Percentiles rank a stretch among this genome's conserved stretches.
phyloP scores from a whole-genome alignment of 2,113 vertebrate genomes.

The Anolis carolinensis region DNA sequence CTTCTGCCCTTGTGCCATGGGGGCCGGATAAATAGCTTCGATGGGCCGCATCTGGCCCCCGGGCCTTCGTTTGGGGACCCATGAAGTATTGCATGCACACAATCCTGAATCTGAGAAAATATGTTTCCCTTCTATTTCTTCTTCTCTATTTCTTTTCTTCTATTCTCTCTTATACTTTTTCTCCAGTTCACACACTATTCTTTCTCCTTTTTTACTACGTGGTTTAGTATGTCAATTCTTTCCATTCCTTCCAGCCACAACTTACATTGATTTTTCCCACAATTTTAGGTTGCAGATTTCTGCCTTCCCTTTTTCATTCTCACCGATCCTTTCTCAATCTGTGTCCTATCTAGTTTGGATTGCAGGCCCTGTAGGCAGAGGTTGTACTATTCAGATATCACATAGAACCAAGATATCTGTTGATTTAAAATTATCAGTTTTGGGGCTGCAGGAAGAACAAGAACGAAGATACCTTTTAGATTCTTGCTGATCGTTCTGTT shows the following conservation, averaged over 20 bases:
- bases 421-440: neutral
- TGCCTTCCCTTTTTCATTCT: neutral
- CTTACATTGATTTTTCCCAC: neutral
- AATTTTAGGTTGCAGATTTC: neutral
- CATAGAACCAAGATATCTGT: neutral
- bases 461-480: conserved; percentile 6
- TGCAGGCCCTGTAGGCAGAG: neutral
- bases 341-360: neutral
- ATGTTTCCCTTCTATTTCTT: neutral
- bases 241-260: neutral
- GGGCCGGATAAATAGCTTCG: too few relatives aligned
- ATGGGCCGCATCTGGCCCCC: too few relatives aligned
- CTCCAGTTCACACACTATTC: neutral
- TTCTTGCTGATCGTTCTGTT: neutral
- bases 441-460: neutral
- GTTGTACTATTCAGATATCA: neutral
- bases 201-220: neutral
- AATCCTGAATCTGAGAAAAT: neutral
- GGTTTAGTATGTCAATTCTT: neutral
- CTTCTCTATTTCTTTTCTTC: neutral
- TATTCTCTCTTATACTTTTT: neutral
- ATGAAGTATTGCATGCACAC: neutral
- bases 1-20: too few relatives aligned
- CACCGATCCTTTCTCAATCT: neutral
- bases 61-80: too few relatives aligned